Percentiles rank a stretch among this genome's conserved stretches.
These are phyloP conservation scores for Rhyacophila brunnea DNA, from an alignment of 1,140 invertebrate species.

Conservation along the genomic window DNA sequence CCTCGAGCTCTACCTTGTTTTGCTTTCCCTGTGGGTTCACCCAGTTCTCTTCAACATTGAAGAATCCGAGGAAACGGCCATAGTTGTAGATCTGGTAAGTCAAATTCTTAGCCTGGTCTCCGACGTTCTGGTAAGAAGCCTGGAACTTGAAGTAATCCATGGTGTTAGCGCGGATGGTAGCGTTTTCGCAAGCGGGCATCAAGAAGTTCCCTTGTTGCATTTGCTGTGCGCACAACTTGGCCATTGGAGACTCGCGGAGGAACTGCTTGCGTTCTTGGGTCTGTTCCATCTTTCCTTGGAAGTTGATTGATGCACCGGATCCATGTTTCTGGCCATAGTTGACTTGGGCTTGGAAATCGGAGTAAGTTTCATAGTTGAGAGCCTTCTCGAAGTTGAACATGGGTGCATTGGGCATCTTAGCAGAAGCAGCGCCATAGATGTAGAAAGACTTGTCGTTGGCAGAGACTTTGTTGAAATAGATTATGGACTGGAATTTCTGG, in stretches of 20 bases:
- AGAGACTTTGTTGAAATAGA: slow-evolving; percentile 46
- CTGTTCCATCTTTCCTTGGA: slow-evolving; percentile 50
- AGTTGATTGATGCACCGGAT: slow-evolving; percentile 42
- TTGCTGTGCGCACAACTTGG: slow-evolving; percentile 52
- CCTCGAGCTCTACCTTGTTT: slow-evolving; percentile 47
- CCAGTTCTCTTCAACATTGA: slow-evolving; percentile 43
- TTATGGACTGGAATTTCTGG: slow-evolving; percentile 47
- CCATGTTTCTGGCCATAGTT: slow-evolving; percentile 46
- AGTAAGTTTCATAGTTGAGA: slow-evolving; percentile 50
- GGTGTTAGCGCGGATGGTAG: slow-evolving; percentile 49
- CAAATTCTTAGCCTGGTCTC: slow-evolving; percentile 36
- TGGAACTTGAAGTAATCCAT: slow-evolving; percentile 50
- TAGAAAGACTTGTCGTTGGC: slow-evolving; percentile 42
- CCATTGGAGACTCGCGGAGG: slow-evolving; percentile 43
- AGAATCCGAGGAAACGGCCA: slow-evolving; percentile 39
- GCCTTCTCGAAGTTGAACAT: slow-evolving; percentile 53
- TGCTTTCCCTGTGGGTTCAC: slow-evolving; percentile 40
- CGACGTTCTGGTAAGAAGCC: slow-evolving; percentile 51
- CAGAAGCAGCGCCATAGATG: slow-evolving; percentile 44
- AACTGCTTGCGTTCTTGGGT: slow-evolving; percentile 52
- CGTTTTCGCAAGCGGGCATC: slow-evolving; percentile 54
- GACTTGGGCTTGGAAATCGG: slow-evolving; percentile 51
- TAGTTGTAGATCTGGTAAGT: slow-evolving; percentile 42
- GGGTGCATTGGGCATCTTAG: slow-evolving; percentile 46
- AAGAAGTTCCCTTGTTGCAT: slow-evolving; percentile 55